Conservation (phyloP, 2,888 invertebrate species). For the Entomobrya proxima region DNA sequence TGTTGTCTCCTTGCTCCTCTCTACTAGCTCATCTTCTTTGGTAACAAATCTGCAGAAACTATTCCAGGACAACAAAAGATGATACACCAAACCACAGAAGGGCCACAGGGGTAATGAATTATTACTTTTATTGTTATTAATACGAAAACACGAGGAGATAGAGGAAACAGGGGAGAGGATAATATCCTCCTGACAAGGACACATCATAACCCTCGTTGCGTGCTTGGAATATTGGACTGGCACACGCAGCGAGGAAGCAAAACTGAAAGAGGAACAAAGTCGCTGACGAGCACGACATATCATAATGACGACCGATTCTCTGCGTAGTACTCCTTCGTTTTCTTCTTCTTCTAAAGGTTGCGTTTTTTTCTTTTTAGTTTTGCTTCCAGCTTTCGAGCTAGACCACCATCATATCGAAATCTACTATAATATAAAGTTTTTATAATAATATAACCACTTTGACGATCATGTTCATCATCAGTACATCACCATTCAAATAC, state of each 20-base stretch:
- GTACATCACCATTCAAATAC: slow-evolving; percentile 25
- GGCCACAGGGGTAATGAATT: slow-evolving; percentile 7
- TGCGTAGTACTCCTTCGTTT: background rate
- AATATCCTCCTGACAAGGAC: slow-evolving; percentile 50
- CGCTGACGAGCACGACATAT: background rate
- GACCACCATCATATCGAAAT: slow-evolving; percentile 51
- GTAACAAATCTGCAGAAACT: no score
- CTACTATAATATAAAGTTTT: no score
- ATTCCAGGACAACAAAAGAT: background rate
- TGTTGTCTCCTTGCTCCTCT: no score
- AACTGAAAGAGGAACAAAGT: slow-evolving; percentile 18
- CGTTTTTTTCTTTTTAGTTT: background rate
- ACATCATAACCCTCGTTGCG: slow-evolving; percentile 40
- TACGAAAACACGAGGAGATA: slow-evolving; percentile 12
- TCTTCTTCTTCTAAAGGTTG: background rate
- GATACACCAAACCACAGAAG: background rate
- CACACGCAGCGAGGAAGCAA: background rate
- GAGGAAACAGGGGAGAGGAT: no score
- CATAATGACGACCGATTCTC: background rate
- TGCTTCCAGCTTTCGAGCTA: background rate
- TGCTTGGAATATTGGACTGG: slow-evolving; percentile 47
- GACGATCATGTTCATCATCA: slow-evolving; percentile 41
- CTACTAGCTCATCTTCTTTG: no score
- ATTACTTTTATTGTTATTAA: slow-evolving; percentile 28
- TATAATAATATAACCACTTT: slow-evolving; percentile 49